phyloP scores from a whole-genome alignment of 2,113 vertebrate genomes.

The Accipiter cooperii region DNA sequence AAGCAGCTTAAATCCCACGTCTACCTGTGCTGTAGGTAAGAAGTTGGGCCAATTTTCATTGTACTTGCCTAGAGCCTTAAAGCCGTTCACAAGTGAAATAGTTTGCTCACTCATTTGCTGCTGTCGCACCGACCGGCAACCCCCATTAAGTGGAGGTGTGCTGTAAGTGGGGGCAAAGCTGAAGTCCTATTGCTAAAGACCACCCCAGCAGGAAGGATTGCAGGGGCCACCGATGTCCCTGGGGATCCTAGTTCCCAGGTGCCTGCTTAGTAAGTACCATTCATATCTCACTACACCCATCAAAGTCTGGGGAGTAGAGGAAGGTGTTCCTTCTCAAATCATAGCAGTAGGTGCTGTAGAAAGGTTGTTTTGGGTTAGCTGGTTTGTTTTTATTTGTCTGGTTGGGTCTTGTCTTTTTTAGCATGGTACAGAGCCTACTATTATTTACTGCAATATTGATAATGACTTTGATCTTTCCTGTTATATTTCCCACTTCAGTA shows the following conservation, averaged over 20 bases:
- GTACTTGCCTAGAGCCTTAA: not conserved
- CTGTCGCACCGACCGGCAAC: accelerated
- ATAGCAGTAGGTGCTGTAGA: not conserved
- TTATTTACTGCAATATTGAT: not conserved
- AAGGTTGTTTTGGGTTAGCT: not conserved
- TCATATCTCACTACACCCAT: not conserved
- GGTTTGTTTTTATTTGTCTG: not conserved
- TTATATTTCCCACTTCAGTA: not conserved
- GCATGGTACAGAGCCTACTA: not conserved
- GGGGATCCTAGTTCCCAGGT: no score
- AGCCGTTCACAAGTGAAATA: not conserved
- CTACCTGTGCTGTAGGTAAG: not conserved
- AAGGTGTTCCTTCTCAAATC: not conserved
- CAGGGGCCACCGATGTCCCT: accelerated
- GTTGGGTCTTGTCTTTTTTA: not conserved
- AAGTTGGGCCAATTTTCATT: accelerated
- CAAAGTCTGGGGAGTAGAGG: accelerated
- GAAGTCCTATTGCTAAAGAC: not conserved
- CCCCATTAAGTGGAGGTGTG: no score
- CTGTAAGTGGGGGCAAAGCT: not conserved
- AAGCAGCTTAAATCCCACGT: accelerated
- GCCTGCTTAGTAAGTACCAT: not conserved
- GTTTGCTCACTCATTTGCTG: not conserved
- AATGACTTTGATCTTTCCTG: not conserved
- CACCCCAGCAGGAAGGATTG: not conserved